Evolutionary conservation across 2,888 invertebrate genomes (phyloP).

Genomic region (Trachelus stipa): DNA sequence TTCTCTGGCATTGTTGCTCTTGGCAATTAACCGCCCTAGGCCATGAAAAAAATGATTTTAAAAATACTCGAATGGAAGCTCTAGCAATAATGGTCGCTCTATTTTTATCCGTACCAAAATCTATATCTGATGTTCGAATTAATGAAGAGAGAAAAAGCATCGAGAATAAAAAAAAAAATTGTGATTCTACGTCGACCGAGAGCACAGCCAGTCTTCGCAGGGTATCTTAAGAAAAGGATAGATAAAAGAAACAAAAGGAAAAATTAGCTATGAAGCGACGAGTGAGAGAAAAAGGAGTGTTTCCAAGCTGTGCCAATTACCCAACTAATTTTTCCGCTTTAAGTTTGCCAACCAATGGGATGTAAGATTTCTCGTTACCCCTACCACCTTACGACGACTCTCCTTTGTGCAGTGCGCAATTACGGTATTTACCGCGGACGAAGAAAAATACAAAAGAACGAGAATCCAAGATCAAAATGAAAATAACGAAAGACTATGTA

Average conservation of each 20-base stretch:
- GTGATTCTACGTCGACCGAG: neutral
- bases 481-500: neutral
- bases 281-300: neutral
- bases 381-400: neutral
- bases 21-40: slow-evolving; percentile 1
- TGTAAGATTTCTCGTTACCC: neutral
- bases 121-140: neutral
- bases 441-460: neutral
- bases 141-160: neutral
- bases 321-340: neutral
- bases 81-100: neutral
- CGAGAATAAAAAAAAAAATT: neutral
- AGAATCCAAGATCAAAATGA: neutral
- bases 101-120: neutral
- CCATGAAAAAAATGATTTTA: neutral
- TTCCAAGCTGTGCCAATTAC: neutral
- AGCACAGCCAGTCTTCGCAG: neutral
- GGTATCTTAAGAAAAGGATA: neutral
- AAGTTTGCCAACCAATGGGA: neutral
- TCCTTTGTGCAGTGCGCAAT: neutral
- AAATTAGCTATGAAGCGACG: neutral
- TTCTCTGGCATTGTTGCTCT: slow-evolving; percentile 7
- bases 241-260: neutral
- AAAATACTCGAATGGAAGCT: slow-evolving; percentile 3
- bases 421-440: neutral